phyloP scores from a whole-genome alignment of 2,113 vertebrate genomes.

The Tretioscincus oriximinensis region DNA sequence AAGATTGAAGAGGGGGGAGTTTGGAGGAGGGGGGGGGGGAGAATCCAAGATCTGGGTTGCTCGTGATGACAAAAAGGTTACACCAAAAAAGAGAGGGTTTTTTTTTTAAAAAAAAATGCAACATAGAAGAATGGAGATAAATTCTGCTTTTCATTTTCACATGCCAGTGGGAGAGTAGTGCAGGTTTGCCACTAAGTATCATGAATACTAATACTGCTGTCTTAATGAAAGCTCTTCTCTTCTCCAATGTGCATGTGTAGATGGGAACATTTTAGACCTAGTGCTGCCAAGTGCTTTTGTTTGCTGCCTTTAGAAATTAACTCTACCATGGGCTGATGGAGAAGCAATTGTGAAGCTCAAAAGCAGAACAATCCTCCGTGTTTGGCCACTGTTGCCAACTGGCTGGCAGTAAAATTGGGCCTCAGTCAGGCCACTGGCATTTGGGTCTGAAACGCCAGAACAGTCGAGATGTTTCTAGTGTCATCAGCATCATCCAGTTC shows the following conservation, averaged over 20 bases:
- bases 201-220: conserved; percentile 60
- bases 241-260: conserved; percentile 63
- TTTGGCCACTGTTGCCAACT: not conserved
- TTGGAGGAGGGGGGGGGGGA: conserved; percentile 38
- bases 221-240: conserved; percentile 50
- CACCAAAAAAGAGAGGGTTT: not conserved
- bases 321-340: conserved; percentile 53
- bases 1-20: conserved; percentile 56
- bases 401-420: not conserved
- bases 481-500: not conserved
- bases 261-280: conserved; percentile 63
- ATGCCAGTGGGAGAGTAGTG: conserved; percentile 57
- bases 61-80: conserved; percentile 1
- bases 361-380: not conserved
- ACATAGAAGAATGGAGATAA: conserved; percentile 59
- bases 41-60: conserved; percentile 1
- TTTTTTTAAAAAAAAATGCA: conserved; percentile 28
- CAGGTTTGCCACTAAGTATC: conserved; percentile 59
- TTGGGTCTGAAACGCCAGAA: not conserved
- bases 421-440: not conserved
- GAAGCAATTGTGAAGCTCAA: conserved; percentile 27
- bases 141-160: conserved; percentile 60
- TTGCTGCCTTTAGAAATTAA: conserved; percentile 69
- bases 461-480: not conserved
- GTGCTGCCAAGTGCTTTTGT: conserved; percentile 68